A percentile compares a stretch with the other conserved stretches of the same genome.
Evolutionary conservation across 2,113 vertebrate genomes (phyloP).

Genomic region (Oriolus oriolus): DNA sequence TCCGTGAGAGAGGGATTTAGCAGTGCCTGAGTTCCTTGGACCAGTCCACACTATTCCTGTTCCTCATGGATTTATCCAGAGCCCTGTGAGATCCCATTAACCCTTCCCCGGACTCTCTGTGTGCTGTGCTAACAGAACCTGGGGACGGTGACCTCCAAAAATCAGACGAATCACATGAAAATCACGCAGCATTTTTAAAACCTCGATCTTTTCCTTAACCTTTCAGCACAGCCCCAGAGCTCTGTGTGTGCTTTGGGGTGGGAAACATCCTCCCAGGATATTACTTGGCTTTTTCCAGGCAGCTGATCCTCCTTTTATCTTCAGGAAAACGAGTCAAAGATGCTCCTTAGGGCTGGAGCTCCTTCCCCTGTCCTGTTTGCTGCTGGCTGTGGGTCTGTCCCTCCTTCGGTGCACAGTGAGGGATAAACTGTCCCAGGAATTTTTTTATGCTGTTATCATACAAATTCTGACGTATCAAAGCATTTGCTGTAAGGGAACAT

Average conservation of each 20-base stretch:
- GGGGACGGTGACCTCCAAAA: background rate
- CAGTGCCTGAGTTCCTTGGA: background rate
- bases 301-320: background rate
- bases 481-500: background rate
- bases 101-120: background rate
- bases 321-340: background rate
- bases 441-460: background rate
- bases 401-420: background rate
- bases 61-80: background rate
- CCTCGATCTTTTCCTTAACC: background rate
- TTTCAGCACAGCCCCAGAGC: background rate
- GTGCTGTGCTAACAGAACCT: background rate
- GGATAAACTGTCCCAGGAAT: background rate
- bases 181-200: rapidly evolving
- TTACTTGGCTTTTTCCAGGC: background rate
- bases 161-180: background rate
- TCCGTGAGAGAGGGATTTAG: background rate
- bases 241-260: background rate
- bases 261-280: background rate
- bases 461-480: background rate
- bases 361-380: rapidly evolving
- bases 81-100: background rate
- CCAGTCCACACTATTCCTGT: background rate
- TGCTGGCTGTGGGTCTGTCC: background rate
- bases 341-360: background rate